Percentiles rank a stretch among this genome's conserved stretches.
Evolutionary conservation across 2,888 invertebrate genomes (phyloP).

Genomic region (Andrena haemorrhoa): DNA sequence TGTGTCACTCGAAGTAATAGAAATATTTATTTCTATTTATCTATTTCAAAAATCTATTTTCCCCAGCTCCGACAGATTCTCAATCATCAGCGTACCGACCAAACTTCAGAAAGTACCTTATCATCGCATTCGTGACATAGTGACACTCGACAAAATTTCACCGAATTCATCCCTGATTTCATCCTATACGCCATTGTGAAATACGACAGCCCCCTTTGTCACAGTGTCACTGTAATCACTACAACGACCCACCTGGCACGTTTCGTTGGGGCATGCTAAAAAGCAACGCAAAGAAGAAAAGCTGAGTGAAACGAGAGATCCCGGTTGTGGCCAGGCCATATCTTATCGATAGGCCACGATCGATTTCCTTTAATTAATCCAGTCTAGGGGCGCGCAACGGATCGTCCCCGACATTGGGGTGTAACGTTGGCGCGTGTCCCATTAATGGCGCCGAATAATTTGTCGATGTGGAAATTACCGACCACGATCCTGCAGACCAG

Average conservation of each 20-base stretch:
- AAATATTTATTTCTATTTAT: too few relatives aligned
- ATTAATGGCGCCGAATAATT: conserved; percentile 65
- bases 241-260: not conserved
- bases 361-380: conserved; percentile 64
- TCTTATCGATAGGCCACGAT: conserved; percentile 40
- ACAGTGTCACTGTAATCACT: not conserved
- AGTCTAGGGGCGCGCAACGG: conserved; percentile 22
- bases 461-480: conserved; percentile 65
- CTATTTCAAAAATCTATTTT: too few relatives aligned
- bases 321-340: not conserved
- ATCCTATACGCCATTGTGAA: too few relatives aligned
- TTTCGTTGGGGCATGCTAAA: not conserved
- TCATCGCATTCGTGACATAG: too few relatives aligned
- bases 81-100: too few relatives aligned
- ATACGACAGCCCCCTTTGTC: too few relatives aligned
- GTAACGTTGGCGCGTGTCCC: conserved; percentile 63
- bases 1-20: too few relatives aligned
- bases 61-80: too few relatives aligned
- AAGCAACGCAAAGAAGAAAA: not conserved
- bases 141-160: too few relatives aligned
- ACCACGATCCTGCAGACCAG: conserved; percentile 32
- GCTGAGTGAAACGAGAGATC: not conserved
- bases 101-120: too few relatives aligned
- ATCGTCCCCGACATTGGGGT: conserved; percentile 22
- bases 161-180: too few relatives aligned